A percentile compares a stretch with the other conserved stretches of the same genome.
phyloP scores from a whole-genome alignment of 2,888 invertebrate genomes.

The Trissoscelio sp. region DNA sequence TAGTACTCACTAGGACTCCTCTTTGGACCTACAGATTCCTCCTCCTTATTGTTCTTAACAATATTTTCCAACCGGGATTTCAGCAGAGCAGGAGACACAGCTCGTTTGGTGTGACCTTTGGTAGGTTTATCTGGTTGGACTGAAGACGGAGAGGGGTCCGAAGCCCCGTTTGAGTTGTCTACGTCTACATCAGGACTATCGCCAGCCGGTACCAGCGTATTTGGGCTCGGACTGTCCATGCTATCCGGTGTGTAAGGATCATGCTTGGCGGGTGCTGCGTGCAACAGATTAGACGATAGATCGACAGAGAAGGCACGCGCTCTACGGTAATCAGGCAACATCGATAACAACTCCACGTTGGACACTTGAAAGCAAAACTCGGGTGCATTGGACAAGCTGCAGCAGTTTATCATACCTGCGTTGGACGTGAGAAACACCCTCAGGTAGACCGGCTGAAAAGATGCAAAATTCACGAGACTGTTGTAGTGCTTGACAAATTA shows the following conservation, averaged over 20 bases:
- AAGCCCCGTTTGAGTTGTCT: constrained; percentile 68
- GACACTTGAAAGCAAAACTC: constrained; percentile 82
- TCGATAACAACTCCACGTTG: constrained; percentile 78
- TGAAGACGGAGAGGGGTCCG: constrained; percentile 24
- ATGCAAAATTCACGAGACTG: constrained; percentile 70
- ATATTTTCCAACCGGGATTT: constrained; percentile 80
- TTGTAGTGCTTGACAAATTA: constrained; percentile 54
- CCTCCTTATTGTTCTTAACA: constrained; percentile 70
- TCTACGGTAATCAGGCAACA: constrained; percentile 82
- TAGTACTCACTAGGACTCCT: constrained; percentile 73
- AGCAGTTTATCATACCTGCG: constrained; percentile 90
- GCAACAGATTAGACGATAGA: constrained; percentile 84
- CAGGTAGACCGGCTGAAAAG: constrained; percentile 91
- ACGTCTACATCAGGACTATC: constrained; percentile 73
- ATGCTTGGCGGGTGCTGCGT: constrained; percentile 85
- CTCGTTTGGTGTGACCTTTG: constrained; percentile 39
- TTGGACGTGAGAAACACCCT: constrained; percentile 88
- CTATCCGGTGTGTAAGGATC: constrained; percentile 94
- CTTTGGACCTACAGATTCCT: constrained; percentile 23
- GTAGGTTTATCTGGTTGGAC: neutral
- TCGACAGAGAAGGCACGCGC: constrained; percentile 77
- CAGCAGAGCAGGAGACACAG: constrained; percentile 80
- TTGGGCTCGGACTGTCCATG: constrained; percentile 90
- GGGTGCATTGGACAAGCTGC: constrained; percentile 82
- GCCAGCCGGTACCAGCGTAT: constrained; percentile 73